phyloP scores from a whole-genome alignment of 2,797 vertebrate genomes.

The Peromyscus attwateri region DNA sequence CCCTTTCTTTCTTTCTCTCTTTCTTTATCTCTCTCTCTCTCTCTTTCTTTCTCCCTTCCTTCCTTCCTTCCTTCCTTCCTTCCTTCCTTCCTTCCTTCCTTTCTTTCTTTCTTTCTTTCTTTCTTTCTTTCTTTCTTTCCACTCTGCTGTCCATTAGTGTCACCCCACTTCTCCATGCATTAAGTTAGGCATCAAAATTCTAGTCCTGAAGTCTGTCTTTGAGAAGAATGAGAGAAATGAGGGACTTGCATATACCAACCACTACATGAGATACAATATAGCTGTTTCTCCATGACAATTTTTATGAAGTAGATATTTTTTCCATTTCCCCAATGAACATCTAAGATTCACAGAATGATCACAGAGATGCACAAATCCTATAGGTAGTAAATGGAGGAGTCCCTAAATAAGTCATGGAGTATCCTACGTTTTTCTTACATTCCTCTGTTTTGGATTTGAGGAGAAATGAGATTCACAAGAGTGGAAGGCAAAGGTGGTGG shows the following conservation, averaged over 20 bases:
- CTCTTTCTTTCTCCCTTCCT: rapidly evolving
- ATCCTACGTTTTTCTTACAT: neutral
- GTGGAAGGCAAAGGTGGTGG: neutral
- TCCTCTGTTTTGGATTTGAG: neutral
- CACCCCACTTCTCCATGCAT: neutral
- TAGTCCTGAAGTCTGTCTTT: neutral
- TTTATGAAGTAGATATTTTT: conserved; percentile 24
- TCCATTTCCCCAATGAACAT: neutral
- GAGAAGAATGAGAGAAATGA: neutral
- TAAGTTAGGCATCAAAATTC: neutral
- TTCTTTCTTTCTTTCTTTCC: neutral
- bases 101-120: neutral
- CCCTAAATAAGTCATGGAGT: neutral
- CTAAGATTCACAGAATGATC: neutral
- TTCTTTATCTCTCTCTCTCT: neutral
- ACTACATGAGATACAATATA: neutral
- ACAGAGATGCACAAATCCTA: neutral
- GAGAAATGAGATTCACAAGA: neutral
- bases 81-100: neutral
- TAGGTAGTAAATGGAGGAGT: neutral
- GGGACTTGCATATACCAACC: neutral
- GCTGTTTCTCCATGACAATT: neutral
- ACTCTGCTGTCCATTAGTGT: neutral
- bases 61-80: too few species aligned
- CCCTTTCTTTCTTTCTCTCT: neutral